Evolutionary conservation across 2,888 invertebrate species (phyloP), one percentile per base, ranked within the genome.

Genomic region (Cerastis rubricosa): DNA sequence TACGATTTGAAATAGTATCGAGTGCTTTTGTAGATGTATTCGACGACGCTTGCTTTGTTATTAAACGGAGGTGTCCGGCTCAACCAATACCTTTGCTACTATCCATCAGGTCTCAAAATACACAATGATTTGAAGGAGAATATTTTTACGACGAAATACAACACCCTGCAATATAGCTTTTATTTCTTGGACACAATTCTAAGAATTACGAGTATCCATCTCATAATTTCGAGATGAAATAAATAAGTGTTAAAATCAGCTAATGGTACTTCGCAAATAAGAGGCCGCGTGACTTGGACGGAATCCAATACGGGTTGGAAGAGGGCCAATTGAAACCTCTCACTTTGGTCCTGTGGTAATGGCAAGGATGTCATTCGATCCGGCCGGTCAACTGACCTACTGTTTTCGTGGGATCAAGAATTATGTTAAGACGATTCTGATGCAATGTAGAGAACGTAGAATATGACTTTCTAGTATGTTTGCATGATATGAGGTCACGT

Each of bases 221-320:
- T 71, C 66, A 76, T 85, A 81, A 87, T 80, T 87, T 89, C 66
- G 40, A 81, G 59, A 85, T 77, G 80, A 84, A 87, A 89, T 88
- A 81, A 87, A 89, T 86, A 89, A 90, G 90, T 91, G 90, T 90
- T 90, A 92, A 92, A 92, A 90, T 89, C 90, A 90, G 89, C 90
- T 92, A 93, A 93, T 92, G 90, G 92, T 87, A 84, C 89, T 85
- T 88, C 85, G 88, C 88, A 91, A 92, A 93, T 92, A 92, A 91
- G 91, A 87, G 89, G 80, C 81, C 84, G 88, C 92, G 91, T 93
- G 93, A 90, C 92, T 94, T 94, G 94, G 93, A 91, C 71, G 71
- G 77, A 80, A 86, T 92, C 94, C 94, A 94, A 92, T 91, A 87
- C 87, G 79, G 83, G 81, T 92, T 94, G 94, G 94, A 90, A 80